Evolutionary conservation across 2,113 vertebrate genomes (phyloP), one percentile per base, ranked within the genome.

Genomic region (Rhinichthys klamathensis): DNA sequence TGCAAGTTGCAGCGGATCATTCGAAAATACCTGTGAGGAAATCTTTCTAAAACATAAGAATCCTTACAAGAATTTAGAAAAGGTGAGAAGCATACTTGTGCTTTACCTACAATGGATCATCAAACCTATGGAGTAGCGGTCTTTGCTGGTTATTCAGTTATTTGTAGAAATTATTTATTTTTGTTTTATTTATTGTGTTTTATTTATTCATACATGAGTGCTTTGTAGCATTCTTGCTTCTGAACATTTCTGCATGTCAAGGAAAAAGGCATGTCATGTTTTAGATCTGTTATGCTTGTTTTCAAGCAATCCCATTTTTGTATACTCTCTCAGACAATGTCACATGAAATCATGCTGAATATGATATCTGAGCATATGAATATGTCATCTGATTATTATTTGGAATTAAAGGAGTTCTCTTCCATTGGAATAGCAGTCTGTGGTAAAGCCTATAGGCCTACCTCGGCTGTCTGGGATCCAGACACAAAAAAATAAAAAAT

Each of bases 1-100:
- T 0, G 1, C 0, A 4, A 44, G 0, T 0, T 63, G 77, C 8
- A 10, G 7, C 23, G 0, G 0, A 4, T 1, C 16, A 11, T 8
- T 0, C 2, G 4, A 23, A 3, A 44, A 30, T 7, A 27, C 3
- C 44, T 88, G 74, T 41, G 18, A 65, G 41, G 0, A 11, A 0
- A 16, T 11, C 2, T 35, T 73, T 12, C 51, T 32, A 9, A 2
- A 10, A 10, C 51, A 18, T 15, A 8, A 10, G 0, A 4, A 2
- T 3, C 1, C 1, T 46, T 83, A 38, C 6, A 30, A 44, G 18
- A 79, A 74, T 1, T 1, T 58, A n/a, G 70, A 69, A n/a, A 88
- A 67, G 15, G 8, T 85, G 21, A 65, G 76, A 38, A 83, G 16
- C 32, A 2, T 85, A 10, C 61, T 85, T 46, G 2, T 21, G 18